Conservation (phyloP, 2,797 vertebrate genomes). For the Hemibagrus guttatus region DNA sequence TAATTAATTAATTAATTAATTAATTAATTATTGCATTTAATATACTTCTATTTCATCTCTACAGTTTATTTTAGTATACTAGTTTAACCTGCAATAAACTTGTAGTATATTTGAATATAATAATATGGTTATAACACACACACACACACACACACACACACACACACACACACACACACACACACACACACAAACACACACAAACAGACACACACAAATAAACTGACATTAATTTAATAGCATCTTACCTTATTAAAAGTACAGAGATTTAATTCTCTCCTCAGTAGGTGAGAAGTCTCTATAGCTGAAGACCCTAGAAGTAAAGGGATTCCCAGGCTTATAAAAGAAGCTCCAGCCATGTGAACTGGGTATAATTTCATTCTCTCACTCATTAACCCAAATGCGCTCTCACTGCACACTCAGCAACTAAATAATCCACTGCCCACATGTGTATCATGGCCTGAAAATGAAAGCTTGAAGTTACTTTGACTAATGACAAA, state of each 20-base stretch:
- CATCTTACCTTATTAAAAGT: constrained; percentile 40
- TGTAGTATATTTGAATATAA: background rate
- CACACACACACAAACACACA: background rate
- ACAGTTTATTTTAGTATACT: background rate
- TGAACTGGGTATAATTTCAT: constrained; percentile 44
- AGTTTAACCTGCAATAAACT: background rate
- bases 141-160: background rate
- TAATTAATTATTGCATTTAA: too few relatives aligned
- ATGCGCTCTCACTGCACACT: constrained; percentile 30
- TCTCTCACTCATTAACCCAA: constrained; percentile 54
- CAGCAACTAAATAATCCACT: constrained; percentile 43
- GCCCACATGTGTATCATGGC: constrained; percentile 20
- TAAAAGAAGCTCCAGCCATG: constrained; percentile 50
- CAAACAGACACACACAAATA: background rate
- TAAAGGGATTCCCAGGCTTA: constrained; percentile 41
- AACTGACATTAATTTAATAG: background rate
- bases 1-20: too few relatives aligned
- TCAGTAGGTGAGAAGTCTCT: background rate
- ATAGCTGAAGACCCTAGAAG: background rate
- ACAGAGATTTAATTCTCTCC: background rate
- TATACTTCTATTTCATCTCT: background rate
- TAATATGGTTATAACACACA: background rate
- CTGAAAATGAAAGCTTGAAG: constrained; percentile 30
- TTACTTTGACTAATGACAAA: background rate
- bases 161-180: background rate